Evolutionary conservation across 2,888 invertebrate genomes (phyloP).

Genomic region (Laspeyria flexula): DNA sequence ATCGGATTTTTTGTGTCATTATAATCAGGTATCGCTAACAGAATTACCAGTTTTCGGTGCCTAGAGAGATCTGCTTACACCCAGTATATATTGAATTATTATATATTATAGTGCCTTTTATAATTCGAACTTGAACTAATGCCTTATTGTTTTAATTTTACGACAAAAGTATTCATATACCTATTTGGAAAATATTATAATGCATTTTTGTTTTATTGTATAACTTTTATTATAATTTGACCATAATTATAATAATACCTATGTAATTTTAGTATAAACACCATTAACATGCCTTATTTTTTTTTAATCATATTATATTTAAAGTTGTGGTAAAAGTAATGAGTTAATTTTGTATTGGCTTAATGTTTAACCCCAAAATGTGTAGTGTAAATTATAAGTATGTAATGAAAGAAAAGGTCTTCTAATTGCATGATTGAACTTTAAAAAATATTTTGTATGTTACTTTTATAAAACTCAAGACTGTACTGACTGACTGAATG

Average conservation of each 20-base stretch:
- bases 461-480: too few species aligned
- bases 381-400: neutral
- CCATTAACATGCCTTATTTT: slow-evolving; percentile 56
- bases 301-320: slow-evolving; percentile 34
- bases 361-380: neutral
- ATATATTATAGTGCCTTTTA: slow-evolving; percentile 43
- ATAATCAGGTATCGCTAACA: too few species aligned
- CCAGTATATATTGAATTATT: slow-evolving; percentile 25
- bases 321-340: slow-evolving; percentile 11
- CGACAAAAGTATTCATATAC: slow-evolving; percentile 40
- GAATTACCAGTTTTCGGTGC: too few species aligned
- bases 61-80: too few species aligned
- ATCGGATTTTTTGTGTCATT: too few species aligned
- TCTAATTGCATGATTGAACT: too few species aligned
- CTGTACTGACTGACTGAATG: too few species aligned
- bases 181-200: slow-evolving; percentile 38
- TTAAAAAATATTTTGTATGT: too few species aligned
- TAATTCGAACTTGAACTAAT: slow-evolving; percentile 38
- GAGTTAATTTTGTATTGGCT: neutral
- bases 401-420: too few species aligned
- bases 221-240: slow-evolving; percentile 45
- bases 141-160: slow-evolving; percentile 49
- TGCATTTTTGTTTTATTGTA: slow-evolving; percentile 48
- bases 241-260: slow-evolving; percentile 52
- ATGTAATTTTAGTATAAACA: slow-evolving; percentile 47